These are phyloP conservation scores for Nomada fucata DNA, from an alignment of 2,888 invertebrate species.

Conservation along the genomic window DNA sequence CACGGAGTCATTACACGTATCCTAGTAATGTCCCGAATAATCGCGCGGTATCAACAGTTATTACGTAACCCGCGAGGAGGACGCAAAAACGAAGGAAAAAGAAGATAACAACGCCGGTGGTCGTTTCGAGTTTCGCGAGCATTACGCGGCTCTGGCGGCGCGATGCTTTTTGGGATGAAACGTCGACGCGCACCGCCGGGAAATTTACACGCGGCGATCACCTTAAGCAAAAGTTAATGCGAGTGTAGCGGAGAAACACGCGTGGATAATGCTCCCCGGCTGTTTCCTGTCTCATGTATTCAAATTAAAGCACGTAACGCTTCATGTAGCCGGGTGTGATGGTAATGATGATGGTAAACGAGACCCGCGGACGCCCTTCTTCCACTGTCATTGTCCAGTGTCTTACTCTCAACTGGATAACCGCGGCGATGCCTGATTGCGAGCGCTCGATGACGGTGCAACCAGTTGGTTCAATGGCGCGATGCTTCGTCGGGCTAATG, in stretches of 20 bases:
- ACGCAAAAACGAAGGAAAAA: too few species aligned
- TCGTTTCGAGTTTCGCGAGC: constrained; percentile 66
- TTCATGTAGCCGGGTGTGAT: constrained; percentile 67
- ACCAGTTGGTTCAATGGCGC: constrained; percentile 19
- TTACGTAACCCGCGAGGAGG: constrained; percentile 48
- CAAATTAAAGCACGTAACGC: constrained; percentile 79
- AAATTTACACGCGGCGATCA: constrained; percentile 46
- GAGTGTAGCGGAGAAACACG: constrained; percentile 75
- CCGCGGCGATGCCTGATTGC: constrained; percentile 42
- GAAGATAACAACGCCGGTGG: constrained; percentile 49
- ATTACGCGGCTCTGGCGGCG: constrained; percentile 66
- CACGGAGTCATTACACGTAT: constrained; percentile 14
- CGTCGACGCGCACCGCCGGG: background rate
- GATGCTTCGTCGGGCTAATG: constrained; percentile 46
- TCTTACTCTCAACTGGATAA: background rate
- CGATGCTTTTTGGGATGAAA: background rate
- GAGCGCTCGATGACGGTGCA: constrained; percentile 60
- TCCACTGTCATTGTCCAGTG: constrained; percentile 33
- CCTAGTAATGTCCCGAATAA: constrained; percentile 6
- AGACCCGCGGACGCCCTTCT: constrained; percentile 65
- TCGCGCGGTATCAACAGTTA: constrained; percentile 7
- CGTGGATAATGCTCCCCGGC: constrained; percentile 76
- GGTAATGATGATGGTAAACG: constrained; percentile 78
- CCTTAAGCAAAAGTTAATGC: constrained; percentile 71
- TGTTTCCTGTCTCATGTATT: constrained; percentile 80